Evolutionary conservation across 2,113 vertebrate genomes (phyloP), one percentile per base, ranked within the genome.

Genomic region (Eidolon helvum): DNA sequence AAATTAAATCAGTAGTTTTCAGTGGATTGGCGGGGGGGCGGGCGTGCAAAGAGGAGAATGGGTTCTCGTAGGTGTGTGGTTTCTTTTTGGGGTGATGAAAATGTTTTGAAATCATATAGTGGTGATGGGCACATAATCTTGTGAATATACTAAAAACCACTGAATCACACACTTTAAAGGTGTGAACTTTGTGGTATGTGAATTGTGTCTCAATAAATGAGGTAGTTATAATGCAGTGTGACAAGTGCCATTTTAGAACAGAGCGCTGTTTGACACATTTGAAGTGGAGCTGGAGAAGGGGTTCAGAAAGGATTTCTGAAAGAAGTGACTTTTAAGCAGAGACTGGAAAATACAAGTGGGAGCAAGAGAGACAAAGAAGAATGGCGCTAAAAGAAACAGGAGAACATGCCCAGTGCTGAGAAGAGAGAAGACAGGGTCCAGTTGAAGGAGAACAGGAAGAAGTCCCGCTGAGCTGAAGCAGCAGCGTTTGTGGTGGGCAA

Each of bases 11-110:
- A 50, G 35, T 3, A 40, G 9, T 28, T 66, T 26, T 63, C 77
- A n/a, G 6, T 7, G 11, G 57, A 28, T 10, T 10, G 83, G 43
- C 16, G 57, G 26, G 57, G 30, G n/a, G n/a, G n/a, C n/a, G n/a
- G n/a, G n/a, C n/a, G n/a, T n/a, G n/a, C n/a, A n/a, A n/a, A 2
- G 1, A 10, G 38, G 33, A 21, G 53, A 24, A 10, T 0, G 10
- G 12, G 19, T 22, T 80, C 28, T 21, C 14, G 10, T 1, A 2
- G 6, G 21, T 15, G 1, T 86, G n/a, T 79, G 74, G 24, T 10
- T 66, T 68, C 59, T 85, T 77, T n/a, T 26, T 5, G 48, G 18
- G 1, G 19, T 40, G 38, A 87, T 82, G 65, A 75, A 80, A 87
- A 40, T 57, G 16, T 85, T 71, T 16, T 82, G 26, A 79, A 90